These are phyloP conservation scores for Acleris laterana DNA, from an alignment of 2,888 invertebrate genomes.

Conservation along the genomic window DNA sequence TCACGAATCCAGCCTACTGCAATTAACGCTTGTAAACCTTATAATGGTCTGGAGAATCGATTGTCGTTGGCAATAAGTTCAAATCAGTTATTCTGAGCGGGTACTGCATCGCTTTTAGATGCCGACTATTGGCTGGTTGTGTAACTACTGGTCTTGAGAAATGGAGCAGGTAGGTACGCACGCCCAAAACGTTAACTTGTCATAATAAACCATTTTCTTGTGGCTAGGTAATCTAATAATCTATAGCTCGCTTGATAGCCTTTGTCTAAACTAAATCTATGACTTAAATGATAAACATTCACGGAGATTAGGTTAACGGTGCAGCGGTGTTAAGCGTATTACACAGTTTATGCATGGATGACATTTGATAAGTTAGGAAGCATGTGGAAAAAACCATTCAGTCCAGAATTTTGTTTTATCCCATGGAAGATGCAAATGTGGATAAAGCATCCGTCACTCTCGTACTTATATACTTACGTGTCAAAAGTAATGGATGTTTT, in stretches of 20 bases:
- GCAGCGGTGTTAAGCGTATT: too few species aligned
- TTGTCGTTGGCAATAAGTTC: slow-evolving; percentile 37
- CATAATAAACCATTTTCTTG: slow-evolving; percentile 26
- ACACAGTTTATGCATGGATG: too few species aligned
- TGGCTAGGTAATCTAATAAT: not conserved
- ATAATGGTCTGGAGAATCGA: slow-evolving; percentile 35
- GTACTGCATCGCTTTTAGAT: slow-evolving; percentile 33
- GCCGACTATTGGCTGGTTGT: slow-evolving; percentile 33
- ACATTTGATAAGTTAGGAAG: too few species aligned
- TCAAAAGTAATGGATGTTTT: too few species aligned
- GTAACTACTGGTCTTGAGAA: slow-evolving; percentile 35
- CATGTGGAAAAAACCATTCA: too few species aligned
- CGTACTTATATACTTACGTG: too few species aligned
- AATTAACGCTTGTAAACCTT: slow-evolving; percentile 37
- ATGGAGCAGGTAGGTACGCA: slow-evolving; percentile 36
- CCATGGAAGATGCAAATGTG: too few species aligned
- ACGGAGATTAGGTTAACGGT: too few species aligned
- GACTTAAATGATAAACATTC: too few species aligned
- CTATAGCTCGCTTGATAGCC: not conserved
- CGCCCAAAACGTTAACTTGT: slow-evolving; percentile 36
- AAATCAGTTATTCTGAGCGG: slow-evolving; percentile 35
- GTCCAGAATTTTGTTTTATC: too few species aligned
- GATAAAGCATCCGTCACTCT: too few species aligned
- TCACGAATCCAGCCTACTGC: slow-evolving; percentile 37
- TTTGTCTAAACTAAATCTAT: not conserved